Evolutionary conservation across 2,888 invertebrate genomes (phyloP).

Genomic region (Spilarctia lutea): DNA sequence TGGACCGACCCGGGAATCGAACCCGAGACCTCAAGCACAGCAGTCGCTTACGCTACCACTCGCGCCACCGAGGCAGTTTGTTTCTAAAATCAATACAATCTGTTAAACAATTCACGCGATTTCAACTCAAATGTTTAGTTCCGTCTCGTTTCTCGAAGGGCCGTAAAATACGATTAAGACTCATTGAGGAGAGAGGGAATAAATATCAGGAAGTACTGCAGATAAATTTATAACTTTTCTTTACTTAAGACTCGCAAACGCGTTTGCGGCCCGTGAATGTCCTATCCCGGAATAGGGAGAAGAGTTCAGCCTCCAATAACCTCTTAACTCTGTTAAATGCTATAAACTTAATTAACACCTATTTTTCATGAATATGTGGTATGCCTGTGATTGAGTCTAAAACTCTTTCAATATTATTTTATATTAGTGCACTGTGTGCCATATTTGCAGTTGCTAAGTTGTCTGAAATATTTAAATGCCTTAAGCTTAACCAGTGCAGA

Average conservation of each 20-base stretch:
- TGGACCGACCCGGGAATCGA: too few species aligned
- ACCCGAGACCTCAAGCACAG: too few species aligned
- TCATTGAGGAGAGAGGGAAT: background rate
- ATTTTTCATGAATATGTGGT: too few species aligned
- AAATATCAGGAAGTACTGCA: background rate
- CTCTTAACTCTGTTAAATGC: background rate
- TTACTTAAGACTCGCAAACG: background rate
- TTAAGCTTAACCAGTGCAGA: too few species aligned
- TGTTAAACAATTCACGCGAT: slow-evolving; percentile 17
- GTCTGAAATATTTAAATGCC: too few species aligned
- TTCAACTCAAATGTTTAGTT: slow-evolving; percentile 2
- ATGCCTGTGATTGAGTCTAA: too few species aligned
- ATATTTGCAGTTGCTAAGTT: too few species aligned
- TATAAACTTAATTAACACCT: too few species aligned
- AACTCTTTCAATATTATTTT: too few species aligned
- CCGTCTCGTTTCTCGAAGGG: slow-evolving; percentile 11
- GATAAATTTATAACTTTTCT: background rate
- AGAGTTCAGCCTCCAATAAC: background rate
- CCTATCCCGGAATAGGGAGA: background rate
- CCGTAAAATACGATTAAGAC: slow-evolving; percentile 17
- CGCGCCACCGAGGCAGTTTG: too few species aligned
- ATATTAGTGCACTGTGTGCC: too few species aligned
- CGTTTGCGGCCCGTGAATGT: background rate
- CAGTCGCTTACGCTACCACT: too few species aligned
- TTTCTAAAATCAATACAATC: slow-evolving; percentile 17